Evolutionary conservation across 1,140 invertebrate species (phyloP).

Genomic region (Whitmania pigra): DNA sequence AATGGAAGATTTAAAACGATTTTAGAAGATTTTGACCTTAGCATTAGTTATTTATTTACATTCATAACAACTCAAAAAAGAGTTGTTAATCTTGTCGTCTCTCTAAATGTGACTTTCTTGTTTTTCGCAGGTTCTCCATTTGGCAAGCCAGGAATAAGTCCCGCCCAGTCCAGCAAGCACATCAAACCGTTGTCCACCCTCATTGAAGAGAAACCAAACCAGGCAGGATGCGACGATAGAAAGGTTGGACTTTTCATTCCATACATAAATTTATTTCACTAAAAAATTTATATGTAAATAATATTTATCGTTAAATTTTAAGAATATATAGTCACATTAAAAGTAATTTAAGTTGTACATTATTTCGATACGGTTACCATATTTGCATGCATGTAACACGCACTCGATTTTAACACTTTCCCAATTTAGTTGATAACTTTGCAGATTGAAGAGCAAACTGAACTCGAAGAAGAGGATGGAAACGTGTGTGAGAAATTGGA

Average conservation of each 20-base stretch:
- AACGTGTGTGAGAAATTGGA: not conserved
- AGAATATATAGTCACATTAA: too few species aligned
- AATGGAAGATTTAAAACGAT: too few species aligned
- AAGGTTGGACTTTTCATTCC: not conserved
- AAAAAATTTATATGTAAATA: not conserved
- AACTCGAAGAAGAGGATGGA: conserved; percentile 13
- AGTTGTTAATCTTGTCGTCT: too few species aligned
- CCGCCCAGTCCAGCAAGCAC: conserved; percentile 59
- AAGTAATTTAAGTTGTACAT: conserved; percentile 25
- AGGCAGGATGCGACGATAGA: not conserved
- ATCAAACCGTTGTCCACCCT: conserved; percentile 77
- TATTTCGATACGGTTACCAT: not conserved
- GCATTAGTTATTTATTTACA: too few species aligned
- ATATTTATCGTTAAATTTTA: not conserved
- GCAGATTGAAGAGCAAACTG: not conserved
- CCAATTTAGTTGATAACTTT: too few species aligned
- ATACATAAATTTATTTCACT: not conserved
- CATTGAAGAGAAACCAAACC: conserved; percentile 57
- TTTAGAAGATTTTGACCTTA: too few species aligned
- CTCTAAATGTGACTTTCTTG: not conserved
- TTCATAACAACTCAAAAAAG: too few species aligned
- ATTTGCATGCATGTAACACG: too few species aligned
- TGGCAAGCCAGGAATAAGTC: conserved; percentile 42
- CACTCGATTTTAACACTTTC: too few species aligned
- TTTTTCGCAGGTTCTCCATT: conserved; percentile 6